phyloP scores from a whole-genome alignment of 2,797 vertebrate species.

The Parotocinclus haroldoi region DNA sequence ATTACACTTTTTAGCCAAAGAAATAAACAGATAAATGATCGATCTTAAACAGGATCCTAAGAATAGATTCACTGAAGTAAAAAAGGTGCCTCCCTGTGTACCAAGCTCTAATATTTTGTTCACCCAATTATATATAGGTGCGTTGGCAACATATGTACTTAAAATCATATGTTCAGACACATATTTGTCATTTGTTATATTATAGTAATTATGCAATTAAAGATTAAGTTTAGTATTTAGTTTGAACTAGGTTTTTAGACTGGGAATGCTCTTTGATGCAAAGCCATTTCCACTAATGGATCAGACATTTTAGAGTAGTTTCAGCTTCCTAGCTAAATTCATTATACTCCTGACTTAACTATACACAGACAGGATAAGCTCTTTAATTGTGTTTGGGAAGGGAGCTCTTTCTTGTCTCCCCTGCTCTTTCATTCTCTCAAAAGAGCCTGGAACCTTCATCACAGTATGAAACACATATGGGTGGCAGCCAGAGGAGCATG shows the following conservation, averaged over 20 bases:
- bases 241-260: not conserved
- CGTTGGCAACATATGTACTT: too few relatives aligned
- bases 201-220: too few relatives aligned
- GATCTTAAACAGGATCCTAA: too few relatives aligned
- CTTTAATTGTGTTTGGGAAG: conserved; percentile 30
- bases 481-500: conserved; percentile 59
- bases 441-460: conserved; percentile 56
- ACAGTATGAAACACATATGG: conserved; percentile 62
- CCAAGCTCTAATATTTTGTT: too few relatives aligned
- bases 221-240: not conserved
- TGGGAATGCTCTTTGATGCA: not conserved
- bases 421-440: conserved; percentile 53
- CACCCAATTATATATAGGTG: too few relatives aligned
- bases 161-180: too few relatives aligned
- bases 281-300: conserved; percentile 6
- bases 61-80: too few relatives aligned
- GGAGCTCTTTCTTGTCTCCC: conserved; percentile 41
- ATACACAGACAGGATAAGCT: conserved; percentile 7
- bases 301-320: not conserved
- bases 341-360: conserved; percentile 3
- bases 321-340: conserved; percentile 9
- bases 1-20: too few relatives aligned
- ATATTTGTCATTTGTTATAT: too few relatives aligned
- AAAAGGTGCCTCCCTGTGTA: too few relatives aligned
- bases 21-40: too few relatives aligned